A percentile compares a stretch with the other conserved stretches of the same genome.
Evolutionary conservation across 2,888 invertebrate genomes (phyloP).

Genomic region (Nomada goodeniana): DNA sequence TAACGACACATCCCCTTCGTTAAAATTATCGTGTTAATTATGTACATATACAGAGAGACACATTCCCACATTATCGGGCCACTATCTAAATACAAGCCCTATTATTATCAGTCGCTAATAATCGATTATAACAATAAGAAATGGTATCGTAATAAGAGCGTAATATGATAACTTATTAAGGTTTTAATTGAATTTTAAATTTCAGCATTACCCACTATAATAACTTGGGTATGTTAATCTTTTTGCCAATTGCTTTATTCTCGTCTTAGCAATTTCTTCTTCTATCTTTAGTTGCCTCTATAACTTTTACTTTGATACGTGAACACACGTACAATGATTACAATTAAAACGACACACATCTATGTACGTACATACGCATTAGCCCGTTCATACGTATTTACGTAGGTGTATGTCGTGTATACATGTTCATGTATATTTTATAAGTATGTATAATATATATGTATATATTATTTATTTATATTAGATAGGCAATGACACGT

Average conservation of each 20-base stretch:
- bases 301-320: slow-evolving; percentile 38
- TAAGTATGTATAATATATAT: slow-evolving; percentile 38
- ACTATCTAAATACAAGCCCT: slow-evolving; percentile 74
- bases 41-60: slow-evolving; percentile 69
- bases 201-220: neutral
- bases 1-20: slow-evolving; percentile 63
- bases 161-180: slow-evolving; percentile 60
- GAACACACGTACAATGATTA: slow-evolving; percentile 35
- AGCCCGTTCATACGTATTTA: slow-evolving; percentile 6
- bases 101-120: slow-evolving; percentile 65
- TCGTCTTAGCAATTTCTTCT: slow-evolving; percentile 1
- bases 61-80: slow-evolving; percentile 46
- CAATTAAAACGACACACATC: slow-evolving; percentile 29
- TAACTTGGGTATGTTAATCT: neutral
- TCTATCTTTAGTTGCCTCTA: slow-evolving; percentile 3
- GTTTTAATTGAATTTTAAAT: slow-evolving; percentile 60
- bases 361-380: slow-evolving; percentile 10
- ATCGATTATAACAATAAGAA: slow-evolving; percentile 71
- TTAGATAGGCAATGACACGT: slow-evolving; percentile 71
- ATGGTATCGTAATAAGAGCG: slow-evolving; percentile 48
- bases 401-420: slow-evolving; percentile 24
- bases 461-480: slow-evolving; percentile 60
- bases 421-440: slow-evolving; percentile 41
- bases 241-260: neutral
- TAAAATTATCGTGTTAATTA: slow-evolving; percentile 63